A percentile compares a stretch with the other conserved stretches of the same genome.
These are phyloP conservation scores for Drosophila erecta DNA, from an alignment of 1,140 invertebrate species.

Conservation along the genomic window DNA sequence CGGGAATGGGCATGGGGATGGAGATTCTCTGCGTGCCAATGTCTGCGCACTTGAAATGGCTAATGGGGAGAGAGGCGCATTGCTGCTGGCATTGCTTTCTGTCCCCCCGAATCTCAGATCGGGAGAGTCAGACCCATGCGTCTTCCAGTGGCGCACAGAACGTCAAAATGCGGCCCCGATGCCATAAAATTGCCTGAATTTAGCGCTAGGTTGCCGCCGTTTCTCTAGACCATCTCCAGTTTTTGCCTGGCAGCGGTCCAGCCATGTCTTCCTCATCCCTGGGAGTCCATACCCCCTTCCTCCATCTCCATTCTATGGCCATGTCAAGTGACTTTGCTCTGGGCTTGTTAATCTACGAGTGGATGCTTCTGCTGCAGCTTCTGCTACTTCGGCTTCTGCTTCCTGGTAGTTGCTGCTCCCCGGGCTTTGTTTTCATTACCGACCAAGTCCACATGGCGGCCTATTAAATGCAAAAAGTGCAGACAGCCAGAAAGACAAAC, in stretches of 20 bases:
- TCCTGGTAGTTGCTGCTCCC: slow-evolving; percentile 62
- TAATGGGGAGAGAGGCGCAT: slow-evolving; percentile 15
- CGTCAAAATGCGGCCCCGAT: slow-evolving; percentile 65
- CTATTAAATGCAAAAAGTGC: slow-evolving; percentile 81
- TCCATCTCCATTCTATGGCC: slow-evolving; percentile 6
- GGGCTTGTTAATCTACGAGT: slow-evolving; percentile 78
- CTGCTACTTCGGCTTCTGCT: slow-evolving; percentile 38
- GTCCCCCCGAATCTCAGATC: slow-evolving; percentile 22
- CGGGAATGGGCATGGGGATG: not conserved
- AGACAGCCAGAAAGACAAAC: slow-evolving; percentile 78
- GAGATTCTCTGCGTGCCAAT: slow-evolving; percentile 51
- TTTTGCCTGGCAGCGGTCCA: slow-evolving; percentile 67
- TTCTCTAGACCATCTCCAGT: slow-evolving; percentile 57
- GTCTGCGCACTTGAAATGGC: slow-evolving; percentile 67
- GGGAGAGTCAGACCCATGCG: slow-evolving; percentile 37
- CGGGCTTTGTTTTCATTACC: slow-evolving; percentile 80
- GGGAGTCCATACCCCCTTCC: not conserved
- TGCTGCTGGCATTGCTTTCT: slow-evolving; percentile 21
- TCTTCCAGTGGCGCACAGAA: slow-evolving; percentile 75
- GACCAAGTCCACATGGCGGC: slow-evolving; percentile 72
- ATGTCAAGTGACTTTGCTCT: slow-evolving; percentile 66
- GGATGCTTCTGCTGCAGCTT: slow-evolving; percentile 28
- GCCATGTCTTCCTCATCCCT: slow-evolving; percentile 31
- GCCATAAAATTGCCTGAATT: slow-evolving; percentile 82
- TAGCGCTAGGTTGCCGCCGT: slow-evolving; percentile 66